Evolutionary conservation across 2,797 vertebrate genomes (phyloP), one percentile per base, ranked within the genome.

Genomic region (Anguilla anguilla): DNA sequence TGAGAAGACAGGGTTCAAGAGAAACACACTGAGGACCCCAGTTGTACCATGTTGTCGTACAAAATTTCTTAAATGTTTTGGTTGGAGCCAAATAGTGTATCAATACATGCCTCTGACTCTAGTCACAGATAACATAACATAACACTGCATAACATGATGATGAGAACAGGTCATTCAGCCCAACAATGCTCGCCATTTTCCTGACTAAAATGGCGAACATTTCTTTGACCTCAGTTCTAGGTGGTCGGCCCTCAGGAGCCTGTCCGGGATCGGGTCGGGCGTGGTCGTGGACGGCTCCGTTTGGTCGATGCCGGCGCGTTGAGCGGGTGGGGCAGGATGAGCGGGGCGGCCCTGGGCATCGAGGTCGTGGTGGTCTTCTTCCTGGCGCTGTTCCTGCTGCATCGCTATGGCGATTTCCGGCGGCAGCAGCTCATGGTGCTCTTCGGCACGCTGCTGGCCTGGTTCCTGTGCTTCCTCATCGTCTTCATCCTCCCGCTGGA

Each of bases 381-480:
- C 93, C 93, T 99, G 96, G 98, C 98, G 0, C 96, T 99, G 74
- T 98, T 99, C 91, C 95, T 99, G 3, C 96, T 99, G 88, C 98
- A 99, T 88, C 97, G 97, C 0, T 99, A 98, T 95, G 98, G 98
- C 89, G 98, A 99, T 95, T 99, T 99, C 92, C 96, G 94, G 92
- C 98, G 98, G 92, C 98, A 99, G 92, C 98, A 99, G 91, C 96
- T 96, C 79, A 98, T 99, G 95, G 98, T 99, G 74, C 96, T 99
- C 87, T 93, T 99, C 74, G 97, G 97, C 91, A 99, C 98, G 0
- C 94, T 99, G 87, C 93, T 99, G 92, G 98, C 98, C 92, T 99
- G 98, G 98, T 99, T 98, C 93, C 97, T 99, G 91, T 99, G 98
- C 92, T 99, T 99, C 93, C 97, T 99, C 91, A 99, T 99, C 90